These are phyloP conservation scores for Ovis aries DNA, from an alignment of 2,113 vertebrate genomes.

Conservation along the genomic window DNA sequence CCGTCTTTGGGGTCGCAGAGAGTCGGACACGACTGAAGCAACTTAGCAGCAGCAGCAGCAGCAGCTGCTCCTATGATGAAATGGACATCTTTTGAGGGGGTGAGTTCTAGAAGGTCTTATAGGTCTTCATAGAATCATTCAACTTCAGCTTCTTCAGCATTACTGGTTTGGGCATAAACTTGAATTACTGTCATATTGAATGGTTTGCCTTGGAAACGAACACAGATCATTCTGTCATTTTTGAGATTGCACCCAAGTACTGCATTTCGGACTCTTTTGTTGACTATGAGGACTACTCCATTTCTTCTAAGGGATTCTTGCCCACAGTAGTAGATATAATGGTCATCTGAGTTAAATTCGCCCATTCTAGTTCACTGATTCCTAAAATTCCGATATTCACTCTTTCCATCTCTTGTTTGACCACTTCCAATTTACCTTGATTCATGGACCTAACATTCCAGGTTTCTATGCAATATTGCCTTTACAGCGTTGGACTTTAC, in stretches of 20 bases:
- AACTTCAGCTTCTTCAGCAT: background rate
- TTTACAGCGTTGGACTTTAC: background rate
- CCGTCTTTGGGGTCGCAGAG: fast-evolving
- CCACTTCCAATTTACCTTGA: background rate
- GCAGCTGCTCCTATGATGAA: background rate
- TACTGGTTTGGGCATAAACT: background rate
- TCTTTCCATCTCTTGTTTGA: background rate
- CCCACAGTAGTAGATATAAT: background rate
- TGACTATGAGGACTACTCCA: background rate
- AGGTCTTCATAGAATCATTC: background rate
- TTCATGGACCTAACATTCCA: background rate
- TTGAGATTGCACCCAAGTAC: background rate
- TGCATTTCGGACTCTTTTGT: background rate
- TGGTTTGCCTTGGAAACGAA: background rate
- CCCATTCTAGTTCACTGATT: background rate
- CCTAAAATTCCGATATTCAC: background rate
- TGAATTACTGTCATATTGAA: background rate
- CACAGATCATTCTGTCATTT: background rate
- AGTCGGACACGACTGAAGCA: too few relatives aligned
- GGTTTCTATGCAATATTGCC: background rate
- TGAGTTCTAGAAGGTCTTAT: background rate
- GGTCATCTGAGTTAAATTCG: background rate
- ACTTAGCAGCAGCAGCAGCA: too few relatives aligned
- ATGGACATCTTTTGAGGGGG: background rate
- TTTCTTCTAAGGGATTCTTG: background rate